A percentile compares a stretch with the other conserved stretches of the same genome.
Conservation (phyloP, 2,888 invertebrate species). For the Ormyrus thymus region DNA sequence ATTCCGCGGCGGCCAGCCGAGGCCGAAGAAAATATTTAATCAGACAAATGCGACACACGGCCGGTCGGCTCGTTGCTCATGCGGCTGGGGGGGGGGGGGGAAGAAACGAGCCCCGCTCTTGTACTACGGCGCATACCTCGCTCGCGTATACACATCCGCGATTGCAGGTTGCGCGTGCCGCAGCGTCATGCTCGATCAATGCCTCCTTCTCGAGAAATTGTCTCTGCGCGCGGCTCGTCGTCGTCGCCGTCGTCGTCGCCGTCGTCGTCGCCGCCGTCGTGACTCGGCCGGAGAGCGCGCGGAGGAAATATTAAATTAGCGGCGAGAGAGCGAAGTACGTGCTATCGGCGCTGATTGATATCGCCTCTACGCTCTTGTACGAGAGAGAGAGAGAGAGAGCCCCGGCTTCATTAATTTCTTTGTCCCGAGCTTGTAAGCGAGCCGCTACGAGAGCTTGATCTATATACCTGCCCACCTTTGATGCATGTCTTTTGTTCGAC, state of each 20-base stretch:
- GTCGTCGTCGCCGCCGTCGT: slow-evolving; percentile 65
- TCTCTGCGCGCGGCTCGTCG: slow-evolving; percentile 67
- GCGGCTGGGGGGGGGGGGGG: not conserved
- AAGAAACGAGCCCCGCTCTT: not conserved
- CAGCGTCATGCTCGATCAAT: slow-evolving; percentile 9
- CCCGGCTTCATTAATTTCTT: slow-evolving; percentile 33
- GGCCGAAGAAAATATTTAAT: slow-evolving; percentile 29
- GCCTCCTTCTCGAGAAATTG: slow-evolving; percentile 61
- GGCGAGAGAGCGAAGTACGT: slow-evolving; percentile 49
- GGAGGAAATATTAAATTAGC: slow-evolving; percentile 68
- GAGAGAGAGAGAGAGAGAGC: no score
- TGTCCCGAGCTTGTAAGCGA: not conserved
- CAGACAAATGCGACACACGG: not conserved
- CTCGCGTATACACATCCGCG: not conserved
- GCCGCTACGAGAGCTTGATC: slow-evolving; percentile 9
- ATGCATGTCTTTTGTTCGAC: no score
- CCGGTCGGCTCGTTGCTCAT: not conserved
- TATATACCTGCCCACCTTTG: not conserved
- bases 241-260: slow-evolving; percentile 65
- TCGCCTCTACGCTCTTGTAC: not conserved
- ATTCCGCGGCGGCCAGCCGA: not conserved
- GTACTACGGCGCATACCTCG: no score
- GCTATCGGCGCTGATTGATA: slow-evolving; percentile 33
- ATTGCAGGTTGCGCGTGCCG: slow-evolving; percentile 13
- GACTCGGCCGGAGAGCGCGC: slow-evolving; percentile 22